Evolutionary conservation across 2,888 invertebrate genomes (phyloP), one percentile per base, ranked within the genome.

Genomic region (Halictus quadricinctus): DNA sequence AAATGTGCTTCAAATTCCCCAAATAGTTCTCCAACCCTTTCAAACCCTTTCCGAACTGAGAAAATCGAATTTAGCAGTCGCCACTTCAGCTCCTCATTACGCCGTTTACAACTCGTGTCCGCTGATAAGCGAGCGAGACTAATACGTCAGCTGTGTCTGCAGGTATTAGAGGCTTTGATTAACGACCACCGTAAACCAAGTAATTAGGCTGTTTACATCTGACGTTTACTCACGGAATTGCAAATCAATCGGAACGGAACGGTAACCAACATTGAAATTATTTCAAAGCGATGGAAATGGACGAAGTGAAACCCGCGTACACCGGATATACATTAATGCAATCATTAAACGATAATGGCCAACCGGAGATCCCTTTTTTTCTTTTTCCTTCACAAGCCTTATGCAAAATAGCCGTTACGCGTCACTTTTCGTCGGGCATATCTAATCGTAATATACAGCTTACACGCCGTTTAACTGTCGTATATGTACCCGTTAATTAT

Each of bases 401-500:
- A 84, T 84, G 85, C 72, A 74, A 84, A 58, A 78, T 50, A 21
- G n/a, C 12, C 50, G 15, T n/a, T 64, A 74, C 29, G 72, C 46
- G 79, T 76, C 76, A 75, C 43, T 72, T 69, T 83, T 85, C 76
- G 25, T 58, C 46, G n/a, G 76, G 7, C 66, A 70, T 85, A 85
- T 85, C 83, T 85, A 83, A 85, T 85, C 83, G 60, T 70, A 80
- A 64, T 54, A 64, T 46, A 60, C 75, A 72, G 60, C 13, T 80
- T 77, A 76, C 54, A 74, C 25, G 50, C 21, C 36, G 25, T 76
- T 80, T 80, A 80, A 83, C 74, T 79, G 75, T 79, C 82, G 48
- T 74, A 29, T 41, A 54, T 13, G 50, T 48, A 54, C 36, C 15
- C 64, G 70, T 41, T 54, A 85, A 85, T 85, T 83, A 79, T 83